A percentile compares a stretch with the other conserved stretches of the same genome.
phyloP scores from a whole-genome alignment of 2,797 vertebrate genomes.

The Platyrinchus mystaceus region DNA sequence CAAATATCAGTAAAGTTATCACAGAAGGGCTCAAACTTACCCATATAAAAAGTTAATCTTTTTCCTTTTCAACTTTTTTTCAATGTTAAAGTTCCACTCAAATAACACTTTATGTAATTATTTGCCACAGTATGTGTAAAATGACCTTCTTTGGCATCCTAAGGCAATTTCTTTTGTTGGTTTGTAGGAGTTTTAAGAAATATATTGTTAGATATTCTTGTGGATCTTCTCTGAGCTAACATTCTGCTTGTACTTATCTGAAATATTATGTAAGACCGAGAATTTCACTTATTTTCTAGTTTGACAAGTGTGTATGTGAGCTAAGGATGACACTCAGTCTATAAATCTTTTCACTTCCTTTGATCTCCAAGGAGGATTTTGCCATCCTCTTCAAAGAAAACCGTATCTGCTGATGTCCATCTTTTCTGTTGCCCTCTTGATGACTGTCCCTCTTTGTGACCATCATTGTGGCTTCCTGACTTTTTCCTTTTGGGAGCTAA shows the following conservation, averaged over 20 bases:
- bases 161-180: background rate
- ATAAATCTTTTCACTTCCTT: slow-evolving; percentile 14
- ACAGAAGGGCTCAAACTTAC: background rate
- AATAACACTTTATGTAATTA: background rate
- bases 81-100: background rate
- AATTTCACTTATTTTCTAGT: background rate
- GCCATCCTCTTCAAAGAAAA: slow-evolving; percentile 17
- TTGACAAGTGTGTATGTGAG: background rate
- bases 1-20: background rate
- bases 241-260: background rate
- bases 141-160: background rate
- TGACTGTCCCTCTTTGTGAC: background rate
- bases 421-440: background rate
- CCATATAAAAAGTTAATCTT: background rate
- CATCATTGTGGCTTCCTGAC: background rate
- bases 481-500: background rate
- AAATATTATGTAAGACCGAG: background rate
- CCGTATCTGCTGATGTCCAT: background rate
- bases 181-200: background rate
- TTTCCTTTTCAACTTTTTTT: background rate
- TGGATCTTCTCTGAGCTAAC: background rate
- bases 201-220: background rate
- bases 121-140: background rate
- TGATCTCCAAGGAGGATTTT: background rate
- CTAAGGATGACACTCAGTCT: background rate